Evolutionary conservation across 2,888 invertebrate species (phyloP).

Genomic region (Oscheius myriophilus): DNA sequence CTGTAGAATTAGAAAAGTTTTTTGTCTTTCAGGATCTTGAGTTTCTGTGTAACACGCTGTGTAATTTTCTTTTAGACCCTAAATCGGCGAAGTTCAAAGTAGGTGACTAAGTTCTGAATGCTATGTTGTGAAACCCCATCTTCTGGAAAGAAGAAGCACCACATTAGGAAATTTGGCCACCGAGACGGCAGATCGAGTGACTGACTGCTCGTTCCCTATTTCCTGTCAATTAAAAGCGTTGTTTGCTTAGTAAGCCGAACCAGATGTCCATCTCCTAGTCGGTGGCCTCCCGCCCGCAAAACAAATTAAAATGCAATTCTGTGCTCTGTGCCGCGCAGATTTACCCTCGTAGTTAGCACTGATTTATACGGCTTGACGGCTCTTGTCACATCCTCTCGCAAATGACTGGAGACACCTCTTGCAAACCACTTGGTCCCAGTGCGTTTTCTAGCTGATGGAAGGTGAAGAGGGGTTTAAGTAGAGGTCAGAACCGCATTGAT

Average conservation of each 20-base stretch:
- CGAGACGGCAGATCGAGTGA: constrained; percentile 20
- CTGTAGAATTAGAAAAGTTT: no score
- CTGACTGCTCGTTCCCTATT: constrained; percentile 25
- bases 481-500: constrained; percentile 19
- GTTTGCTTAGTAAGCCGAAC: constrained; percentile 28
- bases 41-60: no score
- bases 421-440: no score
- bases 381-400: background rate
- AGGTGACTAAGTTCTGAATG: no score
- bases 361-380: constrained; percentile 26
- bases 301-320: constrained; percentile 27
- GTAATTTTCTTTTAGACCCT: no score
- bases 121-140: no score
- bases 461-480: background rate
- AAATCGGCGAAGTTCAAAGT: no score
- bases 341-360: constrained; percentile 13
- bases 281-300: constrained; percentile 11
- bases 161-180: no score
- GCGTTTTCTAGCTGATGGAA: no score
- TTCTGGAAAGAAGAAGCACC: no score
- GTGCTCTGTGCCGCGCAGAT: background rate
- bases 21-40: no score
- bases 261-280: constrained; percentile 22
- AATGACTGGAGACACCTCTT: background rate
- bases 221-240: constrained; percentile 29